Evolutionary conservation across 1,140 invertebrate species (phyloP).

Genomic region (Mizuhopecten yessoensis): DNA sequence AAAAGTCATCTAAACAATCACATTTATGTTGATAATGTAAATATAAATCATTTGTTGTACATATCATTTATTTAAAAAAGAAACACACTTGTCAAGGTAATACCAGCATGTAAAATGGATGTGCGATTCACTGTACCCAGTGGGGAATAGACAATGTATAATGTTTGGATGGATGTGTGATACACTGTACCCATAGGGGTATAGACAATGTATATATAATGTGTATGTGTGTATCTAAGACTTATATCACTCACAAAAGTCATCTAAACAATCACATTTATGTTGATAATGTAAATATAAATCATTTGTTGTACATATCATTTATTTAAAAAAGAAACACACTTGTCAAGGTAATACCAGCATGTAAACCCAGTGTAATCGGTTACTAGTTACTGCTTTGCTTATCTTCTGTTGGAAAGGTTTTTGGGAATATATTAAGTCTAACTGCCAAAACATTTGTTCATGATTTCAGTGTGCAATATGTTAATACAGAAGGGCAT

Average conservation of each 20-base stretch:
- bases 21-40: no score
- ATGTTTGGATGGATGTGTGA: neutral
- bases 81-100: no score
- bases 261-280: neutral
- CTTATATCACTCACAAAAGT: neutral
- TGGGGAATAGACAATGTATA: no score
- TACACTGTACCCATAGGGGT: no score
- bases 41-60: no score
- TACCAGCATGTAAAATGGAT: no score
- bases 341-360: neutral
- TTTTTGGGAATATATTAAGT: neutral
- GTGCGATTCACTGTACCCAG: no score
- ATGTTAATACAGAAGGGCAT: neutral
- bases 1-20: no score
- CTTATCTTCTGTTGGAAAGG: neutral
- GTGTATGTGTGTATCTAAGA: neutral
- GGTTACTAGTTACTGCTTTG: neutral
- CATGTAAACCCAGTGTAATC: neutral
- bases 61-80: no score
- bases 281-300: neutral
- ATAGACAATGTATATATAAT: neutral
- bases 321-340: neutral
- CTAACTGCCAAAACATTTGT: slow-evolving; percentile 3
- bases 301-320: slow-evolving; percentile 29
- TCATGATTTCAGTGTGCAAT: neutral